Percentiles rank a stretch among this genome's conserved stretches.
phyloP scores from a whole-genome alignment of 2,113 vertebrate genomes.

The Etheostoma spectabile region DNA sequence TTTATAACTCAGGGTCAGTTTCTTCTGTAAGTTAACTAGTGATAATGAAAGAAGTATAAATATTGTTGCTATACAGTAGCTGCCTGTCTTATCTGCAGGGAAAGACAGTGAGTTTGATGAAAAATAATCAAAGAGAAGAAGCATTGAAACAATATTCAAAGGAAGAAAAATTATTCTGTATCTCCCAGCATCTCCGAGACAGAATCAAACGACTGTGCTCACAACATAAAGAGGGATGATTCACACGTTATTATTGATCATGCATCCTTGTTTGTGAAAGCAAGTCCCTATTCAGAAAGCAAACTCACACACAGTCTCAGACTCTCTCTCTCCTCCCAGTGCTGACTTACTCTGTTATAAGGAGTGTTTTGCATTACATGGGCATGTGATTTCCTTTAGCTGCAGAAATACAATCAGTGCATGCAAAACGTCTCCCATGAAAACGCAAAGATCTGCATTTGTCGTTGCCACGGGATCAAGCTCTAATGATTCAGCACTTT shows the following conservation, averaged over 20 bases:
- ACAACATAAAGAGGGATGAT: background rate
- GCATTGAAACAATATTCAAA: background rate
- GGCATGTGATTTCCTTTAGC: constrained; percentile 71
- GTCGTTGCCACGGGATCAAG: constrained; percentile 31
- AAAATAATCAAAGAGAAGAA: constrained; percentile 5
- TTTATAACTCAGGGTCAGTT: background rate
- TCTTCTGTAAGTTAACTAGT: background rate
- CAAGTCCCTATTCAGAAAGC: constrained; percentile 45
- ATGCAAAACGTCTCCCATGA: constrained; percentile 45
- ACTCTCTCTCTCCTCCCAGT: constrained; percentile 12
- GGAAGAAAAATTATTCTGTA: background rate
- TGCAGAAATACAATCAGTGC: constrained; percentile 61
- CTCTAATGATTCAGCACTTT: constrained; percentile 65
- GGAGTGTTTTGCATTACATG: constrained; percentile 58
- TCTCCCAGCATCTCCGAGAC: background rate
- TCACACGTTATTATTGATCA: constrained; percentile 27
- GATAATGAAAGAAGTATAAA: background rate
- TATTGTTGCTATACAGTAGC: background rate
- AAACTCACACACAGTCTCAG: constrained; percentile 10
- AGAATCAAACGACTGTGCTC: background rate
- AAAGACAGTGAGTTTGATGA: background rate
- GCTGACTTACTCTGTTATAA: constrained; percentile 16
- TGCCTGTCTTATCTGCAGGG: background rate
- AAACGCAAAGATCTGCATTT: constrained; percentile 51
- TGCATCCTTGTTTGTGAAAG: constrained; percentile 29